Percentiles rank a stretch among this genome's conserved stretches.
Conservation (phyloP, 2,888 invertebrate species). For the Erebia epiphron region DNA sequence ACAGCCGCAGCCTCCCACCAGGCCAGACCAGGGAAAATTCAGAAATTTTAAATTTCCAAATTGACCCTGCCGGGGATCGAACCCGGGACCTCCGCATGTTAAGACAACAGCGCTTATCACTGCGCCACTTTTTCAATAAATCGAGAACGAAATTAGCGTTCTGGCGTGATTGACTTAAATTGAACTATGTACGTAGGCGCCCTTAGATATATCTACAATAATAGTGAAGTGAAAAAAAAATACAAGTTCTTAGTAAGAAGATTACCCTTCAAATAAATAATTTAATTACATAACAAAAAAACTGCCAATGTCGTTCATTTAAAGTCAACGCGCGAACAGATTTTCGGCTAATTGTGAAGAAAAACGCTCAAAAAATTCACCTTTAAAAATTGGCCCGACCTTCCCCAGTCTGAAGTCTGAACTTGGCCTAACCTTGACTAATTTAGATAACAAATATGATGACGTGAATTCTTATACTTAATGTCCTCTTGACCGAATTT, state of each 20-base stretch:
- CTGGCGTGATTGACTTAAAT: too few relatives aligned
- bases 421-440: conserved; percentile 65
- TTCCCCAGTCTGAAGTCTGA: conserved; percentile 53
- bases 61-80: too few relatives aligned
- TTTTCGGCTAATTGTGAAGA: conserved; percentile 19
- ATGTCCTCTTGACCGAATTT: too few relatives aligned
- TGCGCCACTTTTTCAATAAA: too few relatives aligned
- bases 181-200: too few relatives aligned
- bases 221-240: background rate
- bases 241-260: background rate
- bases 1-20: too few relatives aligned
- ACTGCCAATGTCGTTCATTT: conserved; percentile 12
- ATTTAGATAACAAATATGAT: conserved; percentile 42
- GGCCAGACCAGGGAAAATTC: too few relatives aligned
- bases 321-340: background rate
- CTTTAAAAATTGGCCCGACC: conserved; percentile 59
- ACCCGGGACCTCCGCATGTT: too few relatives aligned
- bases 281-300: conserved; percentile 14
- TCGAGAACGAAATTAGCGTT: too few relatives aligned
- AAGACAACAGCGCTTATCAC: too few relatives aligned
- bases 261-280: background rate
- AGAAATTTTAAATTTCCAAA: too few relatives aligned
- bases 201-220: too few relatives aligned
- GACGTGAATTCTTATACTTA: background rate
- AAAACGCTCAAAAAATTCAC: conserved; percentile 40